These are phyloP conservation scores for Torymus aiolomorphi DNA, from an alignment of 2,888 invertebrate genomes.

Conservation along the genomic window DNA sequence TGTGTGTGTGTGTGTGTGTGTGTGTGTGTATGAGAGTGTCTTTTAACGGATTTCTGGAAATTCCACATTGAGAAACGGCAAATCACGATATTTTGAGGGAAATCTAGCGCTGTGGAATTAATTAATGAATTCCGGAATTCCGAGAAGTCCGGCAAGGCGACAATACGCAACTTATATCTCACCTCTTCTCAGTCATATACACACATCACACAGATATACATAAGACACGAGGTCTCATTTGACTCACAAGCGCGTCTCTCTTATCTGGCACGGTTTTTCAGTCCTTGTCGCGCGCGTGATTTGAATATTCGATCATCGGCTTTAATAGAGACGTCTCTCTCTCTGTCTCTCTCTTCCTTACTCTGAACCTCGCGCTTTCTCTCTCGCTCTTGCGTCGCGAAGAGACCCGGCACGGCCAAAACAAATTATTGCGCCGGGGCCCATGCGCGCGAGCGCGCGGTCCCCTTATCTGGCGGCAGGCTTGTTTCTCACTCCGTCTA, in stretches of 20 bases:
- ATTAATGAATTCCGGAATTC: slow-evolving; percentile 25
- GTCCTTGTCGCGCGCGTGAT: slow-evolving; percentile 15
- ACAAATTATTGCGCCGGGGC: slow-evolving; percentile 70
- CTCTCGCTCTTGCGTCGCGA: neutral
- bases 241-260: neutral
- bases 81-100: no score
- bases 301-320: slow-evolving; percentile 52
- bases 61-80: no score
- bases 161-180: slow-evolving; percentile 10
- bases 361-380: neutral
- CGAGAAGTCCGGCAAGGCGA: slow-evolving; percentile 3
- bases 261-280: slow-evolving; percentile 10
- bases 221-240: neutral
- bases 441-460: slow-evolving; percentile 50
- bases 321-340: slow-evolving; percentile 43
- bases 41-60: no score
- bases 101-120: neutral
- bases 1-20: no score
- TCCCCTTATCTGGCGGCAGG: slow-evolving; percentile 69
- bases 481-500: slow-evolving; percentile 72
- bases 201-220: no score
- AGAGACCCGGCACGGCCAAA: slow-evolving; percentile 41
- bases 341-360: neutral
- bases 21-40: no score
- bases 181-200: neutral